phyloP scores from a whole-genome alignment of 2,888 invertebrate species.

The Abscondita cerata region DNA sequence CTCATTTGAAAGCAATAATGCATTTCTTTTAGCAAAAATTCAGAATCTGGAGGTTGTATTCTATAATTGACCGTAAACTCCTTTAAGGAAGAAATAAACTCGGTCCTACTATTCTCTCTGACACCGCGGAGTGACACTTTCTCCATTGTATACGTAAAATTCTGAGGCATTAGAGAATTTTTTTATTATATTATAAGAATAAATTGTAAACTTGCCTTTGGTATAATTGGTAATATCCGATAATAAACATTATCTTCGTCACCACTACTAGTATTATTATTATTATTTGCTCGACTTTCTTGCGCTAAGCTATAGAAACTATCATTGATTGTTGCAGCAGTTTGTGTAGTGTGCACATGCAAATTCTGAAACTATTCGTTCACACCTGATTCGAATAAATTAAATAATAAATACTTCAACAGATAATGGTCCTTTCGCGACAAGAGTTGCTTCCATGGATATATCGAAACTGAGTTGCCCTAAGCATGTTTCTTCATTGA shows the following conservation, averaged over 20 bases:
- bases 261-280: slow-evolving; percentile 60
- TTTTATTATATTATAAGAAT: no score
- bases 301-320: slow-evolving; percentile 64
- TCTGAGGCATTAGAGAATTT: slow-evolving; percentile 63
- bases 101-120: slow-evolving; percentile 72
- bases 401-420: slow-evolving; percentile 71
- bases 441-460: slow-evolving; percentile 77
- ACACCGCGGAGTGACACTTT: slow-evolving; percentile 73
- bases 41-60: slow-evolving; percentile 43
- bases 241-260: slow-evolving; percentile 64
- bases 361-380: slow-evolving; percentile 71
- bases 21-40: slow-evolving; percentile 61
- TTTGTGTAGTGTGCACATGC: slow-evolving; percentile 67
- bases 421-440: slow-evolving; percentile 84
- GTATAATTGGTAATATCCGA: slow-evolving; percentile 78
- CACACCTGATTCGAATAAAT: no score
- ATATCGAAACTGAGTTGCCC: slow-evolving; percentile 78
- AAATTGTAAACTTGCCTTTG: slow-evolving; percentile 66
- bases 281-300: slow-evolving; percentile 58
- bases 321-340: slow-evolving; percentile 64
- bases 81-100: slow-evolving; percentile 68
- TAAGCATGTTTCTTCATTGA: slow-evolving; percentile 68
- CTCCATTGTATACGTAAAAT: slow-evolving; percentile 74
- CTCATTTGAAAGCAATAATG: slow-evolving; percentile 70
- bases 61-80: slow-evolving; percentile 50